Conservation (phyloP, 2,797 vertebrate genomes). For the Danio jaintianensis region DNA sequence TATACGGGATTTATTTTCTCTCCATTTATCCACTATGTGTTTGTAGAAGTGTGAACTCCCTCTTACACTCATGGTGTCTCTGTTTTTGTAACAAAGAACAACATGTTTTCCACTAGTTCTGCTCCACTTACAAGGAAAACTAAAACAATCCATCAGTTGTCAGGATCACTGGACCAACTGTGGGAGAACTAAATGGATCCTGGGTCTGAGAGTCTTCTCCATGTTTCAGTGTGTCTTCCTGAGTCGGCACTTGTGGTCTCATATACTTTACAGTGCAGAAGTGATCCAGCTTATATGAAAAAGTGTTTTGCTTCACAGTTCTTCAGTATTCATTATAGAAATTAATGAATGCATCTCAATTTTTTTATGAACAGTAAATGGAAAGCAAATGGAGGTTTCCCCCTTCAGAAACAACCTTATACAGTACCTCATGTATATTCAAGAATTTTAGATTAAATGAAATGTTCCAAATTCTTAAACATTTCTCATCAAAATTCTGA, state of each 20-base stretch:
- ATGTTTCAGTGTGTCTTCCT: slow-evolving; percentile 43
- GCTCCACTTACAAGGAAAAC: slow-evolving; percentile 67
- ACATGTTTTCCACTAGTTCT: slow-evolving; percentile 59
- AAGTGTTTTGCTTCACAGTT: slow-evolving; percentile 1
- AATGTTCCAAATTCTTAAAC: not conserved
- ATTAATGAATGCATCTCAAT: not conserved
- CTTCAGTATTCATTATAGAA: not conserved
- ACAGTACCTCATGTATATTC: not conserved
- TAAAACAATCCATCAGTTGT: slow-evolving; percentile 68
- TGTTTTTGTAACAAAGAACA: slow-evolving; percentile 55
- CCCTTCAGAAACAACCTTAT: not conserved
- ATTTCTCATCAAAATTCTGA: not conserved
- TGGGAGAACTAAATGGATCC: slow-evolving; percentile 50
- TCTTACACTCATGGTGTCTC: slow-evolving; percentile 40
- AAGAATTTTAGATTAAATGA: not conserved
- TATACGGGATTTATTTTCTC: not conserved
- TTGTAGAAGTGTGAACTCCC: slow-evolving; percentile 56
- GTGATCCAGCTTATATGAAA: slow-evolving; percentile 14
- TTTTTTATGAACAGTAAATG: not conserved
- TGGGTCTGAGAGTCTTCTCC: slow-evolving; percentile 36
- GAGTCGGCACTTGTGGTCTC: slow-evolving; percentile 34
- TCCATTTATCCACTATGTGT: slow-evolving; percentile 48
- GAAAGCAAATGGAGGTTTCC: not conserved
- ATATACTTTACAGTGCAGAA: slow-evolving; percentile 14
- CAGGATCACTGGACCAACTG: slow-evolving; percentile 61